These are phyloP conservation scores for Australoheros scitulus DNA, from an alignment of 2,113 vertebrate genomes.

Conservation along the genomic window DNA sequence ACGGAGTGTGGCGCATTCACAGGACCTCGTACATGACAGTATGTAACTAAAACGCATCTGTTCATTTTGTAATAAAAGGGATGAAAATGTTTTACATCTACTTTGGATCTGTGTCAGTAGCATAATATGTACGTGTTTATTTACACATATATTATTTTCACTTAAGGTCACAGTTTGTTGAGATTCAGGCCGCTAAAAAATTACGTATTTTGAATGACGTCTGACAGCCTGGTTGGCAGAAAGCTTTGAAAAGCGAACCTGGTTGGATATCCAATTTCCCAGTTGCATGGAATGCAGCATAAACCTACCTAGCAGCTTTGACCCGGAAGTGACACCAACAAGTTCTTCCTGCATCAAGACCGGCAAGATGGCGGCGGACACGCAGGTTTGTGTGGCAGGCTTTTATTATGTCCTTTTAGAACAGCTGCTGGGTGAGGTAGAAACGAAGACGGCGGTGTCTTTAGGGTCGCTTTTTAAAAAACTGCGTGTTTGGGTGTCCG, in stretches of 20 bases:
- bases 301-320: neutral
- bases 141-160: too few species aligned
- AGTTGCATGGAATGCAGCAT: neutral
- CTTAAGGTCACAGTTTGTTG: too few species aligned
- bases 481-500: neutral
- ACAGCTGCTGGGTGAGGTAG: rapidly evolving
- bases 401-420: neutral
- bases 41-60: neutral
- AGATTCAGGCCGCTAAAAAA: too few species aligned
- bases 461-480: rapidly evolving
- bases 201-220: too few species aligned
- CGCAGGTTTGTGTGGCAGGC: conserved; percentile 87
- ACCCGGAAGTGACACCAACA: conserved; percentile 76
- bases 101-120: neutral
- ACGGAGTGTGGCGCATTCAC: neutral
- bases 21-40: neutral
- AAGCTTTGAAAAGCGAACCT: too few species aligned
- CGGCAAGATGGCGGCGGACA: conserved; percentile 95
- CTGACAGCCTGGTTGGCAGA: too few species aligned
- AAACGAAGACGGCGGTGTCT: rapidly evolving
- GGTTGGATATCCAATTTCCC: neutral
- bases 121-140: too few species aligned
- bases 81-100: neutral
- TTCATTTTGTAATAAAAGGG: too few species aligned
- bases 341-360: conserved; percentile 83